phyloP scores from a whole-genome alignment of 2,113 vertebrate species.

The Ptychochromis oligacanthus region DNA sequence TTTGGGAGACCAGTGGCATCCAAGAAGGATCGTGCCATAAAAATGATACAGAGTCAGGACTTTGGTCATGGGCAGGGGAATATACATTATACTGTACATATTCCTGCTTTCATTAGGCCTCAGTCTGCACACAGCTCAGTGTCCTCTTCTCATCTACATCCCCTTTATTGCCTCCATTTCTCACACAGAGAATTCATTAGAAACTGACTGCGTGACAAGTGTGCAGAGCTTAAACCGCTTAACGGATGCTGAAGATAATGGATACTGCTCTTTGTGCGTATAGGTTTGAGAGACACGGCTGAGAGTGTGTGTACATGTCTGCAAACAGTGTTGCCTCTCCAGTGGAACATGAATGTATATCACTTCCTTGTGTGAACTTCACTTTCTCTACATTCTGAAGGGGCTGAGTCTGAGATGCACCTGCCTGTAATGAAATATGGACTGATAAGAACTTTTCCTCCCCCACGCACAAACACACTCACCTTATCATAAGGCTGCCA shows the following conservation, averaged over 20 bases:
- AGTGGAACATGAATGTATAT: slow-evolving; percentile 35
- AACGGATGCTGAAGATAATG: slow-evolving; percentile 63
- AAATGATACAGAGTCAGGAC: slow-evolving; percentile 69
- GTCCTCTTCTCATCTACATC: slow-evolving; percentile 59
- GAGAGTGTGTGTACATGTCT: slow-evolving; percentile 3
- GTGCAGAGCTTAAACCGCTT: slow-evolving; percentile 59
- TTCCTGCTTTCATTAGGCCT: slow-evolving; percentile 52
- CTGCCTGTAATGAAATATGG: slow-evolving; percentile 40
- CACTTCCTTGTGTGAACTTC: slow-evolving; percentile 30
- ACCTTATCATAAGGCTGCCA: slow-evolving; percentile 47
- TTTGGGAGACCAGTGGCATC: slow-evolving; percentile 24
- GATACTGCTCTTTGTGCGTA: slow-evolving; percentile 28
- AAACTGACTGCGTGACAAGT: slow-evolving; percentile 64
- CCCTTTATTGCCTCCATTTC: slow-evolving; percentile 70
- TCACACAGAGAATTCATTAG: slow-evolving; percentile 67
- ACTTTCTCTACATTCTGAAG: slow-evolving; percentile 5
- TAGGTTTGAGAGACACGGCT: neutral
- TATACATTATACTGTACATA: slow-evolving; percentile 52
- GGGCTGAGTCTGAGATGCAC: slow-evolving; percentile 4
- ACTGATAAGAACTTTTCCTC: slow-evolving; percentile 50
- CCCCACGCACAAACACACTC: neutral
- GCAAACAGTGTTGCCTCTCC: slow-evolving; percentile 27
- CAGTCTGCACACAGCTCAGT: slow-evolving; percentile 30
- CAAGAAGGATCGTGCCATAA: slow-evolving; percentile 69
- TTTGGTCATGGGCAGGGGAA: slow-evolving; percentile 49